phyloP scores from a whole-genome alignment of 2,888 invertebrate genomes.

The Sarcophaga variegata region DNA sequence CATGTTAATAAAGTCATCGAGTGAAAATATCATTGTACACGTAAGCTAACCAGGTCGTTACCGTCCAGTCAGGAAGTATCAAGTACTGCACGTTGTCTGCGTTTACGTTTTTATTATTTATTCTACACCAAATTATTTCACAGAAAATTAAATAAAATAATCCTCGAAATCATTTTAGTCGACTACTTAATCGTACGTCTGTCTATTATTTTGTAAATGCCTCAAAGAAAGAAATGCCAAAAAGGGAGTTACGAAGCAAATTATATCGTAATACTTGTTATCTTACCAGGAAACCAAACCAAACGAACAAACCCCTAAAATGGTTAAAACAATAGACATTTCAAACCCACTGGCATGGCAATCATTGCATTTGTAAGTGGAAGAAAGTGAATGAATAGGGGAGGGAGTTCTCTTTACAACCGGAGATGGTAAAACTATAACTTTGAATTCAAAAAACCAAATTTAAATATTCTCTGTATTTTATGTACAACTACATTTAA shows the following conservation, averaged over 20 bases:
- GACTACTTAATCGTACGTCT: slow-evolving; percentile 10
- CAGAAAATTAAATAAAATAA: slow-evolving; percentile 7
- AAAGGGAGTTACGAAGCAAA: slow-evolving; percentile 47
- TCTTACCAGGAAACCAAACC: slow-evolving; percentile 8
- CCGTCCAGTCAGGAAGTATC: too few relatives aligned
- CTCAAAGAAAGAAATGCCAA: slow-evolving; percentile 12
- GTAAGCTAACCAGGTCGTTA: too few relatives aligned
- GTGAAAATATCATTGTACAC: too few relatives aligned
- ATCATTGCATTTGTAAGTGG: background rate
- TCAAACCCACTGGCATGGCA: slow-evolving; percentile 32
- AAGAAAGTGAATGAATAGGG: too few relatives aligned
- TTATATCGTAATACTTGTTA: slow-evolving; percentile 45
- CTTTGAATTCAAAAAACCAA: background rate
- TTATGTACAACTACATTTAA: background rate
- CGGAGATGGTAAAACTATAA: too few relatives aligned
- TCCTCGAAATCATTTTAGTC: background rate
- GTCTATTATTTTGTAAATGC: background rate
- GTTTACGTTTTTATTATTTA: too few relatives aligned
- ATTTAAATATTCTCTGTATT: slow-evolving; percentile 31
- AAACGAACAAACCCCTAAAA: slow-evolving; percentile 25
- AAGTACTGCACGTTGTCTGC: too few relatives aligned
- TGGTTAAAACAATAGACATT: slow-evolving; percentile 32
- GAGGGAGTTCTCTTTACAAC: too few relatives aligned
- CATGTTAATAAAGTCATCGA: too few relatives aligned
- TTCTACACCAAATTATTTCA: background rate